A percentile compares a stretch with the other conserved stretches of the same genome.
Evolutionary conservation across 2,797 vertebrate genomes (phyloP).

Genomic region (Chloroceryle amazona): DNA sequence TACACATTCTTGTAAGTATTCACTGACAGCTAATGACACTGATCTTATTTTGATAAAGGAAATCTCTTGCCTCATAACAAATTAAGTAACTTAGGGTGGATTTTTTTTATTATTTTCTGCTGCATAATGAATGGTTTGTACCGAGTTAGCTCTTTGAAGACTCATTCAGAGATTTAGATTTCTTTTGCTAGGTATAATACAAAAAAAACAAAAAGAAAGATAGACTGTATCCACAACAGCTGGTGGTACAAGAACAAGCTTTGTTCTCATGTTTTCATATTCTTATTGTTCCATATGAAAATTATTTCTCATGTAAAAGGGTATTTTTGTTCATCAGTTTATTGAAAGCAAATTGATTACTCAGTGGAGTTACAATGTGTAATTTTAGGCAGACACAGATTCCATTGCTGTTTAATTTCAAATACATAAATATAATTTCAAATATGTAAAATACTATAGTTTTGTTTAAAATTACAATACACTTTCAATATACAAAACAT

Average conservation of each 20-base stretch:
- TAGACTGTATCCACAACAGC: neutral
- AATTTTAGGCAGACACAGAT: neutral
- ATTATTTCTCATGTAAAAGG: neutral
- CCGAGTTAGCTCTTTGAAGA: neutral
- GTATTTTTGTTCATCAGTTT: neutral
- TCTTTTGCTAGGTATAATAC: neutral
- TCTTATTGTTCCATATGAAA: neutral
- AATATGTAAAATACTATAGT: neutral
- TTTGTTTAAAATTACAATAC: too few relatives aligned
- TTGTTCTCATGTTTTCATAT: neutral
- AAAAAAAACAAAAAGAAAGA: neutral
- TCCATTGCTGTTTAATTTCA: neutral
- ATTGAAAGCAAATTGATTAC: neutral
- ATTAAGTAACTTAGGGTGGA: neutral
- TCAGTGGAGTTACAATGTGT: neutral
- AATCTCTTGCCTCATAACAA: neutral
- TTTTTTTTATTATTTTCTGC: neutral
- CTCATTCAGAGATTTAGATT: neutral
- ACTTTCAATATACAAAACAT: neutral
- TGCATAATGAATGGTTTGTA: neutral
- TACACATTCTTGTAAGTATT: neutral
- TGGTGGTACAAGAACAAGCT: neutral
- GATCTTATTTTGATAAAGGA: neutral
- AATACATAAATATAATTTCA: neutral
- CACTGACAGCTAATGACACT: rapidly evolving